A percentile compares a stretch with the other conserved stretches of the same genome.
These are phyloP conservation scores for Cataglyphis hispanica DNA, from an alignment of 1,140 invertebrate genomes.

Conservation along the genomic window DNA sequence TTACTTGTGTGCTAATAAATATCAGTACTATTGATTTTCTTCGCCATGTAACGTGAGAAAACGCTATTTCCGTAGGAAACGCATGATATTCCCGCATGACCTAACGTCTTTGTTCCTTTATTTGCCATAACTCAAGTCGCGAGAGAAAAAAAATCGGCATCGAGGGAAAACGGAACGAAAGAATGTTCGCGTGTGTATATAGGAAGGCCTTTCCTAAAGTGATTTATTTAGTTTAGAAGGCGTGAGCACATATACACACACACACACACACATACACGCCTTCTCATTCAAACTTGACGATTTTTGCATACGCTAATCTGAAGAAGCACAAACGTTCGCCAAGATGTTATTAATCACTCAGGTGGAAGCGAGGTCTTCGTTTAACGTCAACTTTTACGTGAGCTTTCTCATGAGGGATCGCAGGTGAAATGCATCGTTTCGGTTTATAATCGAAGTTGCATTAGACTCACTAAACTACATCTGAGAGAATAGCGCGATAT, in stretches of 20 bases:
- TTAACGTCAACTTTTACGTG: constrained; percentile 71
- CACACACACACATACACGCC: neutral
- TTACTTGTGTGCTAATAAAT: neutral
- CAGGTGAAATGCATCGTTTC: constrained; percentile 34
- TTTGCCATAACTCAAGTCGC: constrained; percentile 72
- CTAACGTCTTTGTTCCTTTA: constrained; percentile 57
- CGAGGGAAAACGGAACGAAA: constrained; percentile 55
- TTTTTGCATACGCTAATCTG: constrained; percentile 74
- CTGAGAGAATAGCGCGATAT: constrained; percentile 12
- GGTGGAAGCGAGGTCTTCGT: constrained; percentile 62
- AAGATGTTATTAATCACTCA: constrained; percentile 77
- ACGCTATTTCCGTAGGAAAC: neutral
- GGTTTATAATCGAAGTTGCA: constrained; percentile 12
- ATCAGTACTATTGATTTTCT: constrained; percentile 16
- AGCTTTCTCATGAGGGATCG: constrained; percentile 67
- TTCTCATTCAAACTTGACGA: constrained; percentile 71
- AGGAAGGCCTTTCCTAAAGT: constrained; percentile 71
- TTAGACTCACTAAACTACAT: constrained; percentile 33
- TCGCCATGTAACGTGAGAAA: neutral
- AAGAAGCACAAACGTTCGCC: constrained; percentile 74
- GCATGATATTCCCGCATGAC: constrained; percentile 22
- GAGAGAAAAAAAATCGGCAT: constrained; percentile 30
- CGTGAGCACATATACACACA: constrained; percentile 31
- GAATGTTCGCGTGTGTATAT: constrained; percentile 41
- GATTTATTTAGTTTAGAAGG: constrained; percentile 74